phyloP scores from a whole-genome alignment of 2,888 invertebrate species.

The Didymodactylos carnosus region DNA sequence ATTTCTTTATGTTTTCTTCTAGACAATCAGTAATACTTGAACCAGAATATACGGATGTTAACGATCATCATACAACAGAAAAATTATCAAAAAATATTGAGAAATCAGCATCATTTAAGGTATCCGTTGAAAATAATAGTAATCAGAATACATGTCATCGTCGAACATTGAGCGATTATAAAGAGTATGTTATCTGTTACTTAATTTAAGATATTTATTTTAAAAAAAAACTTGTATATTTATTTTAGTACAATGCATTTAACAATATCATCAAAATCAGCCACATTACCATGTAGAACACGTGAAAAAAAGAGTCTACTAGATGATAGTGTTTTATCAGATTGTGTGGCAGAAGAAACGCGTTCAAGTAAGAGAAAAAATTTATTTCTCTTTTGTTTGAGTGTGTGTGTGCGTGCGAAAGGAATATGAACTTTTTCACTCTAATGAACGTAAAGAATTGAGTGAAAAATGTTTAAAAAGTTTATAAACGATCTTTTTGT shows the following conservation, averaged over 20 bases:
- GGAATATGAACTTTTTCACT: too few relatives aligned
- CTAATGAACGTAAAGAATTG: too few relatives aligned
- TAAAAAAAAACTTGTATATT: too few relatives aligned
- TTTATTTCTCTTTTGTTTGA: too few relatives aligned
- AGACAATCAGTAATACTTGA: not conserved
- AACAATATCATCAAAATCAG: not conserved
- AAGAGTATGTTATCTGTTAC: not conserved
- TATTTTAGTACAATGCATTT: not conserved
- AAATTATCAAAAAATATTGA: not conserved
- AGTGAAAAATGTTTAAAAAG: too few relatives aligned
- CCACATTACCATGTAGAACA: not conserved
- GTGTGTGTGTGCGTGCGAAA: too few relatives aligned
- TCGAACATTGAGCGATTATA: not conserved
- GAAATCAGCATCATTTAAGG: not conserved
- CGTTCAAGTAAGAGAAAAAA: not conserved
- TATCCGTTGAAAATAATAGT: not conserved
- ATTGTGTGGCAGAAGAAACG: not conserved
- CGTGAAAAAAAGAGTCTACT: not conserved
- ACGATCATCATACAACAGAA: too few relatives aligned
- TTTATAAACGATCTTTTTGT: too few relatives aligned
- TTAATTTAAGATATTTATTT: not conserved
- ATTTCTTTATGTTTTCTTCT: too few relatives aligned
- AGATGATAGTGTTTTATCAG: not conserved
- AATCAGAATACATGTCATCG: not conserved
- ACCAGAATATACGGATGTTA: too few relatives aligned